Evolutionary conservation across 30 jellyfish, hydroid and myxozoan genomes (phyloP).

Genomic region (Rhopilema esculentum): DNA sequence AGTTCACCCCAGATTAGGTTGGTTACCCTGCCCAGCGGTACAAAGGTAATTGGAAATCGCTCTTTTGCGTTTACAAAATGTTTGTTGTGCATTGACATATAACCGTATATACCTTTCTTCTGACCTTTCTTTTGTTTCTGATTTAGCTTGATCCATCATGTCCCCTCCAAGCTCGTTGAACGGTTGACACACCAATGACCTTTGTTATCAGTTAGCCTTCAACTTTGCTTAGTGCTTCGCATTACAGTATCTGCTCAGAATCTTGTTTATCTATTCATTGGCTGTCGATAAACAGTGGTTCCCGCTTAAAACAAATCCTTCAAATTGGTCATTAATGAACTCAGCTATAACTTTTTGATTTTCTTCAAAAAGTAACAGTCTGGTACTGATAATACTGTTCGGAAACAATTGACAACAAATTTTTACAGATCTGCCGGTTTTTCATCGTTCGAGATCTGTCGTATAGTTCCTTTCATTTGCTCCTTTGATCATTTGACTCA

Average conservation of each 20-base stretch:
- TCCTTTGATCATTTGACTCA: not conserved
- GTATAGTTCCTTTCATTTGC: not conserved
- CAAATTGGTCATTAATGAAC: too few species aligned
- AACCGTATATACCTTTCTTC: conserved; percentile 35
- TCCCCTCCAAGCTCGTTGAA: not conserved
- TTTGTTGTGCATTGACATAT: not conserved
- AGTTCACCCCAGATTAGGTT: not conserved
- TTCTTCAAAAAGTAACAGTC: too few species aligned
- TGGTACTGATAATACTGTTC: too few species aligned
- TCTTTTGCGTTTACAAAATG: not conserved
- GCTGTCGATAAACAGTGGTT: not conserved
- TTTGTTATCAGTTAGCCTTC: not conserved
- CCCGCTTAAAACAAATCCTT: not conserved
- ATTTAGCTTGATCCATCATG: conserved; percentile 28
- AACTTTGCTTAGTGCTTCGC: not conserved
- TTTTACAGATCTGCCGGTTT: not conserved
- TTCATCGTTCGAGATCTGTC: not conserved
- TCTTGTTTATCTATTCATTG: conserved; percentile 24
- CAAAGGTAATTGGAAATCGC: not conserved
- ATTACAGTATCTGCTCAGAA: conserved; percentile 19
- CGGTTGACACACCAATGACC: conserved; percentile 10
- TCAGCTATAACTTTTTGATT: too few species aligned
- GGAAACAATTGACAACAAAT: too few species aligned
- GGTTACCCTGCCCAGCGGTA: not conserved
- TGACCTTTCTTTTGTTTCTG: conserved; percentile 49